phyloP scores from a whole-genome alignment of 2,888 invertebrate species.

The Eupeodes luniger region DNA sequence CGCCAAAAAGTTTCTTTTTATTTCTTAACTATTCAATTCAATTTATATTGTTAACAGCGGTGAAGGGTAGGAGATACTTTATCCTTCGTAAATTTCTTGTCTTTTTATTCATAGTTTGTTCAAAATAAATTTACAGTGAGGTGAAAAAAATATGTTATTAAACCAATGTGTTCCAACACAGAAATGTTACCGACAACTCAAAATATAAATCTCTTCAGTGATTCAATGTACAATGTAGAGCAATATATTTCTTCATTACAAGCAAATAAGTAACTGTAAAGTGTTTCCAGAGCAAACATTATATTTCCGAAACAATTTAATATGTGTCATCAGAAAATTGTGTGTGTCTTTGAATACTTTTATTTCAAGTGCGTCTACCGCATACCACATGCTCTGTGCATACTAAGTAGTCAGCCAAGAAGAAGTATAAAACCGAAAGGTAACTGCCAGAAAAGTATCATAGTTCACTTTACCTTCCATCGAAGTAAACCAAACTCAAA shows the following conservation, averaged over 20 bases:
- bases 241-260: too few species aligned
- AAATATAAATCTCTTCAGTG: too few species aligned
- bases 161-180: too few species aligned
- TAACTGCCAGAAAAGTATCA: constrained; percentile 53
- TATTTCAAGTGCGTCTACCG: constrained; percentile 52
- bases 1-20: constrained; percentile 56
- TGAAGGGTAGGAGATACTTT: constrained; percentile 25
- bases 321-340: too few species aligned
- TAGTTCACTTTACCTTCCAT: constrained; percentile 65
- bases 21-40: constrained; percentile 69
- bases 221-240: too few species aligned
- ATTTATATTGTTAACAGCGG: constrained; percentile 57
- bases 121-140: not conserved
- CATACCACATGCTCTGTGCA: constrained; percentile 17
- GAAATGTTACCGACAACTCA: too few species aligned
- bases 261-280: too few species aligned
- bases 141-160: not conserved
- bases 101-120: not conserved
- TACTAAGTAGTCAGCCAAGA: constrained; percentile 45
- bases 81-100: constrained; percentile 30
- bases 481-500: constrained; percentile 59
- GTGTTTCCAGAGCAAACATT: too few species aligned
- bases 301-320: too few species aligned
- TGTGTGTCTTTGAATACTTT: constrained; percentile 37
- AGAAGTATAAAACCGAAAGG: constrained; percentile 59